phyloP scores from a whole-genome alignment of 2,888 invertebrate genomes.

The Lasioglossum malachurum region DNA sequence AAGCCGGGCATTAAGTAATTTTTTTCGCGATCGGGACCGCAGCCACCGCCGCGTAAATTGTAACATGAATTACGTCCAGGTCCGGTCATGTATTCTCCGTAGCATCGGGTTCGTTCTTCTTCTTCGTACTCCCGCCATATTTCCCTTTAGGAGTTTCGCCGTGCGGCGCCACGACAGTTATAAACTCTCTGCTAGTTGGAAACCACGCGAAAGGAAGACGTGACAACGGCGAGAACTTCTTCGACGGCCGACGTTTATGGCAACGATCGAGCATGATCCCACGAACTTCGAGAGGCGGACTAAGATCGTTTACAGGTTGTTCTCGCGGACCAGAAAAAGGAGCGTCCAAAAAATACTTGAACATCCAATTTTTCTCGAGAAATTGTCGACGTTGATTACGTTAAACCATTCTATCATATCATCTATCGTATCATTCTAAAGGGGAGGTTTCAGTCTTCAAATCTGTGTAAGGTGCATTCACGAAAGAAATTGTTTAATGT shows the following conservation, averaged over 20 bases:
- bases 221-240: constrained; percentile 36
- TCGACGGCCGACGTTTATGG: constrained; percentile 46
- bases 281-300: neutral
- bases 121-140: constrained; percentile 12
- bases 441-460: no score
- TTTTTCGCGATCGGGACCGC: constrained; percentile 7
- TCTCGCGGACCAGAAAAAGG: neutral
- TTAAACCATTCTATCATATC: no score
- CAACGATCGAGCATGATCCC: neutral
- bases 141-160: constrained; percentile 28
- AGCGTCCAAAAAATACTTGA: no score
- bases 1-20: constrained; percentile 36
- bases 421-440: no score
- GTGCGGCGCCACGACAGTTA: constrained; percentile 57
- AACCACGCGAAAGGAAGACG: constrained; percentile 45
- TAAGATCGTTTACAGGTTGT: neutral
- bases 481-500: no score
- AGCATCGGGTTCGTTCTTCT: neutral
- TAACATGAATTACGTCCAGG: constrained; percentile 39
- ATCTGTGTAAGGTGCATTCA: no score
- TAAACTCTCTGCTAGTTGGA: constrained; percentile 55
- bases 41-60: constrained; percentile 33
- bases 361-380: no score
- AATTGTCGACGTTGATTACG: no score
- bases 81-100: constrained; percentile 10